Percentiles rank a stretch among this genome's conserved stretches.
These are phyloP conservation scores for Slavum lentiscoides DNA, from an alignment of 2,888 invertebrate genomes.

Conservation along the genomic window DNA sequence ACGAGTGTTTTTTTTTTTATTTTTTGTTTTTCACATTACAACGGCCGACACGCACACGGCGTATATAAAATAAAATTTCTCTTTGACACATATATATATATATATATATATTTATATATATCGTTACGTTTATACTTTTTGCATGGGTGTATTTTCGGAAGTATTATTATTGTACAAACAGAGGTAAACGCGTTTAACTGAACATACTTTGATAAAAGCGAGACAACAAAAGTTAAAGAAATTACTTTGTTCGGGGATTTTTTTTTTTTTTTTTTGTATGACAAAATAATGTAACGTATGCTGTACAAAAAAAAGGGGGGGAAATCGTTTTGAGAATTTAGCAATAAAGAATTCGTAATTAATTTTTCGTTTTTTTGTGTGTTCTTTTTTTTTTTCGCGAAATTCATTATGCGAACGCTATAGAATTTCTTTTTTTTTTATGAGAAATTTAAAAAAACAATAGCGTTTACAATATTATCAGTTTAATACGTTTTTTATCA, in stretches of 20 bases:
- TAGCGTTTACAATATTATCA: background rate
- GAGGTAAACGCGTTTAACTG: background rate
- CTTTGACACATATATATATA: no score
- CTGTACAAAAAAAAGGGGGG: background rate
- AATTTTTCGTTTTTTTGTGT: background rate
- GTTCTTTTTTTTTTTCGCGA: background rate
- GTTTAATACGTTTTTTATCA: background rate
- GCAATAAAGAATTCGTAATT: conserved; percentile 29
- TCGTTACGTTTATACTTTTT: no score
- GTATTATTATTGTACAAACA: no score
- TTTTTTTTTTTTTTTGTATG: background rate
- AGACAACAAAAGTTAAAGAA: conserved; percentile 29
- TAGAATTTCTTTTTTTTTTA: background rate
- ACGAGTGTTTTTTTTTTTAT: no score
- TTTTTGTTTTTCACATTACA: no score
- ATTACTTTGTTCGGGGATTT: no score
- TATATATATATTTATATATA: no score
- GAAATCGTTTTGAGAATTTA: background rate
- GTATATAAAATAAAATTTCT: no score
- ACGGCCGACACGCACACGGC: no score
- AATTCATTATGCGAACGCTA: conserved; percentile 8
- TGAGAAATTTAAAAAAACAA: conserved; percentile 8
- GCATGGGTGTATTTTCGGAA: no score
- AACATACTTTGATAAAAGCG: background rate
- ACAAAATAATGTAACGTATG: background rate